Conservation (phyloP, 2,888 invertebrate species). For the Epirrhoe tristata region DNA sequence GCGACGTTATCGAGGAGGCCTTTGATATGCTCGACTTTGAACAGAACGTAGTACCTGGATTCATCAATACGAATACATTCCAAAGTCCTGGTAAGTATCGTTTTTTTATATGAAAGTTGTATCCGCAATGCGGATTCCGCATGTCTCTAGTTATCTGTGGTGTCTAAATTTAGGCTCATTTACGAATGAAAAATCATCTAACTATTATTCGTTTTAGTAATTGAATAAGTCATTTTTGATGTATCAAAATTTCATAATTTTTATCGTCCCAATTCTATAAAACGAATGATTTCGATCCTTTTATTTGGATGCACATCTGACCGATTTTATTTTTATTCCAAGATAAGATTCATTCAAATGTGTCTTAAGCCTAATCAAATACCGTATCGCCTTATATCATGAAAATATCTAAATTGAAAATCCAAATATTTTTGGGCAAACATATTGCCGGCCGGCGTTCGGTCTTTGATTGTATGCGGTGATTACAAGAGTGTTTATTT, state of each 20-base stretch:
- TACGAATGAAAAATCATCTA: too few relatives aligned
- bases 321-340: not conserved
- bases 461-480: constrained; percentile 9
- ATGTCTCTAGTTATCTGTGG: not conserved
- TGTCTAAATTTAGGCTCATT: not conserved
- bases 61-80: constrained; percentile 75
- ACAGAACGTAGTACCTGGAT: constrained; percentile 77
- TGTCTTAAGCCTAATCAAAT: constrained; percentile 1
- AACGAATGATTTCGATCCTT: not conserved
- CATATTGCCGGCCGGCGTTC: constrained; percentile 10
- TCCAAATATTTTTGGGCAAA: constrained; percentile 1
- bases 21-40: constrained; percentile 77
- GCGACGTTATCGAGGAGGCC: constrained; percentile 60
- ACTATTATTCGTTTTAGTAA: not conserved
- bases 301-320: not conserved
- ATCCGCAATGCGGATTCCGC: not conserved
- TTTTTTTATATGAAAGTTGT: not conserved
- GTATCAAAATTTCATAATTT: too few relatives aligned
- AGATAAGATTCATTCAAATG: not conserved
- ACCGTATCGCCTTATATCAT: constrained; percentile 9
- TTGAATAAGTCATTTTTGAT: not conserved
- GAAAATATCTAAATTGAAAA: not conserved
- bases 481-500: constrained; percentile 5
- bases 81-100: constrained; percentile 61
- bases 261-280: not conserved